Conservation (phyloP, 1,140 invertebrate species). For the Hyphantria cunea region DNA sequence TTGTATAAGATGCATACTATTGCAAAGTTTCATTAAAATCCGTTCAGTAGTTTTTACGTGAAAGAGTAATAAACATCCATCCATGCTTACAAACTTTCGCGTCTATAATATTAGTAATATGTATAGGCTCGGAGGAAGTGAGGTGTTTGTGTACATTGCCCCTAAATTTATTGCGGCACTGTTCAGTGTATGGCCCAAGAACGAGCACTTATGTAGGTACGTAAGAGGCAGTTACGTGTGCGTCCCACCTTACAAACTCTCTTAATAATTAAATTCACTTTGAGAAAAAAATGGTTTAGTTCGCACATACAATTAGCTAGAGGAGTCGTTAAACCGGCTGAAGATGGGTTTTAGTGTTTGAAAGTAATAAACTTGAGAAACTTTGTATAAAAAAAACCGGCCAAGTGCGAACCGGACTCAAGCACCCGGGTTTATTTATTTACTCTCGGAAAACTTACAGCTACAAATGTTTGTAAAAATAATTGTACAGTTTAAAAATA, state of each 20-base stretch:
- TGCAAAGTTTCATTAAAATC: too few relatives aligned
- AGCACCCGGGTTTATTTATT: too few relatives aligned
- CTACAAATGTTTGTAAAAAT: too few relatives aligned
- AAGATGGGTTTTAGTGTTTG: not conserved
- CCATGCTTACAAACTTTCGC: too few relatives aligned
- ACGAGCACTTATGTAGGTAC: constrained; percentile 12
- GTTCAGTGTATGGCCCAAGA: constrained; percentile 6
- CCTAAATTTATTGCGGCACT: constrained; percentile 5
- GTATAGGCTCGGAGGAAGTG: too few relatives aligned
- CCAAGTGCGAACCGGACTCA: too few relatives aligned
- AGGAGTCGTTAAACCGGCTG: not conserved
- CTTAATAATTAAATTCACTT: constrained; percentile 30
- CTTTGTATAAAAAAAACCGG: not conserved
- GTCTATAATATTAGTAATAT: too few relatives aligned
- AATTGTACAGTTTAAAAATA: not conserved
- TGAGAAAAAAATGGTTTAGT: constrained; percentile 12
- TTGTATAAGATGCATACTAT: too few relatives aligned
- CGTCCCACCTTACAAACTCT: constrained; percentile 12
- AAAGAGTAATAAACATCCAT: too few relatives aligned
- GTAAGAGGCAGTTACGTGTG: constrained; percentile 20
- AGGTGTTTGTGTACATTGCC: not conserved
- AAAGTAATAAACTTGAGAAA: too few relatives aligned
- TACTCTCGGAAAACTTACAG: too few relatives aligned
- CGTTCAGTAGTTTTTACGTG: too few relatives aligned
- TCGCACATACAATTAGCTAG: constrained; percentile 3